A percentile compares a stretch with the other conserved stretches of the same genome.
Evolutionary conservation across 2,797 vertebrate genomes (phyloP).

Genomic region (Graptemys geographica): DNA sequence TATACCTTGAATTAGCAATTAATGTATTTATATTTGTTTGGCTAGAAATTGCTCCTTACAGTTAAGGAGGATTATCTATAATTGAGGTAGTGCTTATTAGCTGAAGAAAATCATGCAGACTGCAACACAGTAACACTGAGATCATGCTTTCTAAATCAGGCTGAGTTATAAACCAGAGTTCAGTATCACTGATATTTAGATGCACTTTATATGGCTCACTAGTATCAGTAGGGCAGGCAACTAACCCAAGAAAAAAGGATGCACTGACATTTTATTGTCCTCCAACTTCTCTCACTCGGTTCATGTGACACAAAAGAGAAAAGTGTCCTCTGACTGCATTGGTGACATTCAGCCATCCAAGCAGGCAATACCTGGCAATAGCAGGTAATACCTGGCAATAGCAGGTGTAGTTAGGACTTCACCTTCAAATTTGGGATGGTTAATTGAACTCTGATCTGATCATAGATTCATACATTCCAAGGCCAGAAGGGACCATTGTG

Average conservation of each 20-base stretch:
- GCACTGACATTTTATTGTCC: accelerated
- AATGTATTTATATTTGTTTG: constrained; percentile 16
- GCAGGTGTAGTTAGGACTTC: neutral
- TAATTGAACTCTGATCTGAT: neutral
- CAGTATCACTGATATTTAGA: constrained; percentile 37
- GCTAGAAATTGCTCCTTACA: constrained; percentile 16
- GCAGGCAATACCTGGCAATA: neutral
- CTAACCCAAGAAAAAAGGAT: neutral
- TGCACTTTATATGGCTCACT: neutral
- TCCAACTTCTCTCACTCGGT: neutral
- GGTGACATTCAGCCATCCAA: neutral
- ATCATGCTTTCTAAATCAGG: constrained; percentile 10
- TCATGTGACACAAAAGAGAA: neutral
- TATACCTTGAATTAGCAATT: constrained; percentile 1
- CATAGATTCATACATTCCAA: neutral
- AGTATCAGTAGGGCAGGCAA: neutral
- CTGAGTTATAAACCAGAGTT: constrained; percentile 53
- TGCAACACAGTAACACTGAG: constrained; percentile 25
- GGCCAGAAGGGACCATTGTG: neutral
- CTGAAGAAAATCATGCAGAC: constrained; percentile 23
- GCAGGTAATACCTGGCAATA: neutral
- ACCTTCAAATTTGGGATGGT: neutral
- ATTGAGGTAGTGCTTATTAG: constrained; percentile 49
- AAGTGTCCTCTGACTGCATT: neutral
- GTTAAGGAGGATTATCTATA: neutral